These are phyloP conservation scores for Ceyx melanurus DNA, from an alignment of 2,113 vertebrate genomes.

Conservation along the genomic window DNA sequence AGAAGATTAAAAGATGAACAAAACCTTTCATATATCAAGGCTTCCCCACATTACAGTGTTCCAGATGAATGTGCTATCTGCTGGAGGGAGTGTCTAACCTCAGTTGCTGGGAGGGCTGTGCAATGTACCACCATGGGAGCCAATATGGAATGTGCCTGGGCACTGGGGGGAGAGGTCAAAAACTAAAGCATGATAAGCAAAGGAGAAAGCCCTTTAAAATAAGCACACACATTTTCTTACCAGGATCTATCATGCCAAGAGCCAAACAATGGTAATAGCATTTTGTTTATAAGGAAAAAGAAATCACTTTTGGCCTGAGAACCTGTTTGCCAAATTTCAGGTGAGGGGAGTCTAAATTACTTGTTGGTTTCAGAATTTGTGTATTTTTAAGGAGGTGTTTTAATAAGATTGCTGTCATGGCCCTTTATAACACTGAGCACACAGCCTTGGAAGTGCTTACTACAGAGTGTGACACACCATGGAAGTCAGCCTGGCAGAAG, in stretches of 20 bases:
- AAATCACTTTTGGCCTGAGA: slow-evolving; percentile 31
- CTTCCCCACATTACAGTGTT: slow-evolving; percentile 3
- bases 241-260: slow-evolving; percentile 46
- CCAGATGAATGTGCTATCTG: slow-evolving; percentile 46
- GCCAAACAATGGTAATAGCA: slow-evolving; percentile 35
- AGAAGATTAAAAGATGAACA: slow-evolving; percentile 24
- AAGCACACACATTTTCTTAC: slow-evolving; percentile 26
- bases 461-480: neutral
- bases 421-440: neutral
- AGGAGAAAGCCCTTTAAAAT: slow-evolving; percentile 51
- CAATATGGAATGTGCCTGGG: neutral
- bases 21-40: neutral
- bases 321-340: slow-evolving; percentile 33
- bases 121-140: neutral
- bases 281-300: slow-evolving; percentile 43
- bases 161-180: slow-evolving; percentile 39
- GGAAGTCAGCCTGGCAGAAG: neutral
- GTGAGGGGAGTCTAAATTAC: neutral
- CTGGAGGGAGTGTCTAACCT: neutral
- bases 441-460: neutral
- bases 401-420: neutral
- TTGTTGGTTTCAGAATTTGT: slow-evolving; percentile 12
- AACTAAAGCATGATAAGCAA: slow-evolving; percentile 53
- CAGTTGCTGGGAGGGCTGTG: neutral
- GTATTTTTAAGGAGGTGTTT: slow-evolving; percentile 26